Evolutionary conservation across 1,140 invertebrate species (phyloP).

Genomic region (Drosophila tropicalis): DNA sequence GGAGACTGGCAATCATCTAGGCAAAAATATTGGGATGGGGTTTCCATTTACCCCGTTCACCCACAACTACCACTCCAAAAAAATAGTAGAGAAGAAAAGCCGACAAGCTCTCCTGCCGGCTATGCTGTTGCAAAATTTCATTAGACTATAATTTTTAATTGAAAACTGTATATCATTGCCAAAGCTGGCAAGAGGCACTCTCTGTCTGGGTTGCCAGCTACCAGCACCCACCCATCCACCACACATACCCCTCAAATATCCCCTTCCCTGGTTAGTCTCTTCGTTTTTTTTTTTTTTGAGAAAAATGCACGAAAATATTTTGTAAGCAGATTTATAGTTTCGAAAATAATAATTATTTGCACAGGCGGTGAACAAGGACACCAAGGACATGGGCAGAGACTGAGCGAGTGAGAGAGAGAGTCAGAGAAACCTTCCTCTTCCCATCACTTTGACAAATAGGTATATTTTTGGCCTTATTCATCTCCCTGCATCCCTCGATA

Average conservation of each 20-base stretch:
- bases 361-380: slow-evolving; percentile 60
- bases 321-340: slow-evolving; percentile 78
- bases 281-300: slow-evolving; percentile 15
- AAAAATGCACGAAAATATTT: slow-evolving; percentile 74
- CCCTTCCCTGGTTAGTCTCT: not conserved
- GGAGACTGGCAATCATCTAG: slow-evolving; percentile 44
- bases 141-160: slow-evolving; percentile 75
- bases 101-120: slow-evolving; percentile 43
- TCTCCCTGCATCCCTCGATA: not conserved
- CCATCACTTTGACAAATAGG: not conserved
- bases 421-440: not conserved
- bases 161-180: slow-evolving; percentile 73
- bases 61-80: not conserved
- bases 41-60: no score
- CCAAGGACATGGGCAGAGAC: no score
- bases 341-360: slow-evolving; percentile 79
- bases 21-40: not conserved
- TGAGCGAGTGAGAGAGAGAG: not conserved
- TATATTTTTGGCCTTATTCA: not conserved
- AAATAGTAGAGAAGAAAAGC: slow-evolving; percentile 24
- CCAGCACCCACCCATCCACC: not conserved
- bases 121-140: slow-evolving; percentile 60
- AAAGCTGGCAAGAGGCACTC: slow-evolving; percentile 47
- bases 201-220: slow-evolving; percentile 27
- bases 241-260: not conserved